Evolutionary conservation across 2,797 vertebrate genomes (phyloP).

Genomic region (Natrix natrix): DNA sequence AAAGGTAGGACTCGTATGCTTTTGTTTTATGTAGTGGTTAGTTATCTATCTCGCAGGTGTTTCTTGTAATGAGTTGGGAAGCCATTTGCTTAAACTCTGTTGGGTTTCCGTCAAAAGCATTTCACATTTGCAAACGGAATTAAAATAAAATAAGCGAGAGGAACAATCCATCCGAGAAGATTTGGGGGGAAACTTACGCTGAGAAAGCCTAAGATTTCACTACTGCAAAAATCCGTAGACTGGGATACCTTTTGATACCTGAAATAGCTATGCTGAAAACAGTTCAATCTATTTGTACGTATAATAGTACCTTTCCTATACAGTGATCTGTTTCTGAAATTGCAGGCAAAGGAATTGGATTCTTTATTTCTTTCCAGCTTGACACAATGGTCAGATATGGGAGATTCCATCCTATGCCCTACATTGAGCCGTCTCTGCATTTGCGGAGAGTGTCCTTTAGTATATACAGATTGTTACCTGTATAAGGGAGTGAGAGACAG

Average conservation of each 20-base stretch:
- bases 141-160: background rate
- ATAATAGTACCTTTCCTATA: background rate
- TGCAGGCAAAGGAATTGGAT: background rate
- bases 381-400: too few relatives aligned
- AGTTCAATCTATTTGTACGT: background rate
- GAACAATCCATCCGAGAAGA: background rate
- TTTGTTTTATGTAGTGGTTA: background rate
- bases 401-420: too few relatives aligned
- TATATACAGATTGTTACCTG: too few relatives aligned
- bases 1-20: constrained; percentile 29
- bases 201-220: background rate
- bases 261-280: background rate
- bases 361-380: background rate
- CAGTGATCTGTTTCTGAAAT: background rate
- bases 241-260: background rate
- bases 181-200: background rate
- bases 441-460: too few relatives aligned
- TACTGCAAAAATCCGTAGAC: background rate
- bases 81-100: background rate
- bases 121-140: background rate
- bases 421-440: too few relatives aligned
- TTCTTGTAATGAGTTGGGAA: accelerated
- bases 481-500: too few relatives aligned
- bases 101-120: background rate
- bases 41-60: accelerated